Evolutionary conservation across 2,113 vertebrate genomes (phyloP), one percentile per base, ranked within the genome.

Genomic region (Pogonocichla stellata): DNA sequence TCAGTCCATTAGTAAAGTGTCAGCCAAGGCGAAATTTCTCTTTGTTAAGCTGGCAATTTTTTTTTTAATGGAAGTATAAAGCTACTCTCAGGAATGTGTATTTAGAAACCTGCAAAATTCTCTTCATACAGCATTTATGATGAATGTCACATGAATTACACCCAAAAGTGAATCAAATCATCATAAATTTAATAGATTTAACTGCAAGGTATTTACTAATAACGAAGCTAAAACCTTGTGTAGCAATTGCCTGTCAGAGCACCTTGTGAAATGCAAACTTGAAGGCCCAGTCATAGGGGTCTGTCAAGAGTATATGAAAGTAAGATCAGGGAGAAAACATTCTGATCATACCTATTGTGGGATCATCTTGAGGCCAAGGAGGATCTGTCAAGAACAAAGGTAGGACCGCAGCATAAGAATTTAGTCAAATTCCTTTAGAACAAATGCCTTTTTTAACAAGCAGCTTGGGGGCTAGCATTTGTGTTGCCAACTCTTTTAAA

Each of bases 141-240:
- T 5, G 13, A 14, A 13, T 25, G 8, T 53, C 28, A 34, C 1
- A 2, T 2, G 3, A 28, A 34, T 47, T 33, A 47, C 5, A 40
- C 2, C 10, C 18, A 33, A 67, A 47, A 62, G 17, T 82, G 72
- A 95, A 93, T 75, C 15, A 93, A 75, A 73, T 61, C 28, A 78
- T 64, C 8, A 81, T 43, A 61, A 40, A 47, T 15, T 10, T 45
- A 73, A 51, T 43, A 23, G 3, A 14, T 54, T 60, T 67, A n/a
- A 47, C 42, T 92, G 53, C 38, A 34, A 71, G 36, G 5, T 10
- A 31, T 38, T 31, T 74, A 34, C 14, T 43, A 20, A 40, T 6
- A 51, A 33, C 1, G 14, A 33, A 60, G 38, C 66, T 95, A 83
- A 86, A 90, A 62, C 5, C 5, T 60, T 74, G 7, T 0, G 0